A percentile compares a stretch with the other conserved stretches of the same genome.
Evolutionary conservation across 2,797 vertebrate species (phyloP).

Genomic region (Macroramphosus scolopax): DNA sequence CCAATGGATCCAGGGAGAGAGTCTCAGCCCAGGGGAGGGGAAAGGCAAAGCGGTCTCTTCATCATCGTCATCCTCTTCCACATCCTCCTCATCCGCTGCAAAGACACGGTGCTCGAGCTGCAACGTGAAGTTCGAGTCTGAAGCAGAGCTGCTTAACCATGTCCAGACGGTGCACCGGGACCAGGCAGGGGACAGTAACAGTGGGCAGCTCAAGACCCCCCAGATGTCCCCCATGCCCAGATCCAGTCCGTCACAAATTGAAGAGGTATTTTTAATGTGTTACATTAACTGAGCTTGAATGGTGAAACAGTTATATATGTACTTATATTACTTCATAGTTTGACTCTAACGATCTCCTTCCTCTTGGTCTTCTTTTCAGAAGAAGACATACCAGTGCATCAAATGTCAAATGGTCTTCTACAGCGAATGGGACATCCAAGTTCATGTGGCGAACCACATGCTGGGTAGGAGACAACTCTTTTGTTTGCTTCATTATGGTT

Average conservation of each 20-base stretch:
- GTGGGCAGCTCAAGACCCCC: conserved; percentile 89
- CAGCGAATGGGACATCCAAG: conserved; percentile 99
- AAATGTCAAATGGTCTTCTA: conserved; percentile 99
- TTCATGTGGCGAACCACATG: conserved; percentile 99
- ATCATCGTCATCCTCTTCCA: conserved; percentile 80
- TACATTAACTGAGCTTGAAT: conserved; percentile 6
- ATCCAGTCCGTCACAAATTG: conserved; percentile 95
- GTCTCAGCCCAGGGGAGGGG: conserved; percentile 85
- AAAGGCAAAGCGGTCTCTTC: conserved; percentile 88
- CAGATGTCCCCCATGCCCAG: conserved; percentile 97
- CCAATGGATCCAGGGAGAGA: conserved; percentile 86
- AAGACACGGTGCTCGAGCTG: conserved; percentile 97
- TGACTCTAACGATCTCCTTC: background rate
- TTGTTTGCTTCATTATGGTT: conserved; percentile 34
- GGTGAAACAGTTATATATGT: too few species aligned
- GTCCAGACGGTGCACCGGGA: conserved; percentile 93
- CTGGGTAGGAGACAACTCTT: conserved; percentile 86
- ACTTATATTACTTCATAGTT: too few species aligned
- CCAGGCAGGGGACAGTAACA: conserved; percentile 86
- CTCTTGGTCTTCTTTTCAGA: conserved; percentile 78
- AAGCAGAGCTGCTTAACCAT: conserved; percentile 94
- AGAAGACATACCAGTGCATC: conserved; percentile 99
- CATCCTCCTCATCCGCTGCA: conserved; percentile 77
- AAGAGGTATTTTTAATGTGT: conserved; percentile 84
- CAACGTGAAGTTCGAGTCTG: conserved; percentile 98